Base-by-base conservation (phyloP, 2,113 vertebrate species). In the Cyanoramphus novaezelandiae region DNA sequence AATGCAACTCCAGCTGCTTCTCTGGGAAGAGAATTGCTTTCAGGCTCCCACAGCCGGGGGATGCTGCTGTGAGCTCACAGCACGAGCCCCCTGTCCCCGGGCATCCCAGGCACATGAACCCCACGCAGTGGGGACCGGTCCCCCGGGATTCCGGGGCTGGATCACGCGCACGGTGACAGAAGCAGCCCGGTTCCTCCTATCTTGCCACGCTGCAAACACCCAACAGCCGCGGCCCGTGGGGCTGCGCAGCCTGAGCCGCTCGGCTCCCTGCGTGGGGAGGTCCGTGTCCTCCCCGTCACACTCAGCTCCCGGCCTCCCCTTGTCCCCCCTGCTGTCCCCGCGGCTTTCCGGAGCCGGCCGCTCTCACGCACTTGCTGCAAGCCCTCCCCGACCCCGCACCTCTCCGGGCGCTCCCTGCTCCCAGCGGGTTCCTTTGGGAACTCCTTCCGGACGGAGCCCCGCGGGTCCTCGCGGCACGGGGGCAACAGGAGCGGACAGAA, bases 251-350 rank as follows among this genome's bases (percentile, higher is more conserved):
- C 82, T 3, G 44, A 83, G 39, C 55, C 29, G 19, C 64, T 52
- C 60, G 2, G 4, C 24, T 60, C 35, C 60, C 84, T 8, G 0
- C 10, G 0, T 6, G 8, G 11, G 33, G 55, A 23, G 20, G 46
- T 7, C 25, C 5, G 1, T 27, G 13, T 4, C 5, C 17, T 39
- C 33, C 21, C 14, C 6, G 4, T 63, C 27, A 3, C 3, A 15
- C 83, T 72, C 63, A 7, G 59, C 59, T 76, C 62, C 74, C 8
- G 2, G 5, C 10, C 79, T 9, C 75, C 57, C 57, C 47, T 13
- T 5, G 47, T 41, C 33, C 31, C 85, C 50, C 39, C 1, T 2
- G 12, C 76, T n/a, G 69, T 44, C 43, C 57, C 82, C 67, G 10
- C n/a, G 57, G 35, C 11, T 75, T 7, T 37, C 57, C 69, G 37